These are phyloP conservation scores for Caenorhabditis afra DNA, from an alignment of 2,888 invertebrate species.

Conservation along the genomic window DNA sequence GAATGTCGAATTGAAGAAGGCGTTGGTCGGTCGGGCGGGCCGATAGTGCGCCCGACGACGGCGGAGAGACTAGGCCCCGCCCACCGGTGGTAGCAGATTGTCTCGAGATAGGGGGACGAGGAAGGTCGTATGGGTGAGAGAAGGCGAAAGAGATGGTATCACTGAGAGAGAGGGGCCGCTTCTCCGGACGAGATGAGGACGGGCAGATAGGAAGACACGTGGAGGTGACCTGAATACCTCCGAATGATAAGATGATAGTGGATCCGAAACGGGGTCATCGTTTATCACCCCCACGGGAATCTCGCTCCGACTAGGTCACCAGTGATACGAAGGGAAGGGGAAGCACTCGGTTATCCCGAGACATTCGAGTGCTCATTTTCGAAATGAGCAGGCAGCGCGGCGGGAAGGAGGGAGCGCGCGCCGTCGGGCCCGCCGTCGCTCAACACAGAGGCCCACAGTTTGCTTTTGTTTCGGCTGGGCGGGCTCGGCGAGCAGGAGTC, in stretches of 20 bases:
- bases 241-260: constrained; percentile 45
- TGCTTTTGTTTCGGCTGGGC: constrained; percentile 38
- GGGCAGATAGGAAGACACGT: constrained; percentile 27
- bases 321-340: neutral
- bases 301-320: neutral
- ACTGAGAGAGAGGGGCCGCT: constrained; percentile 2
- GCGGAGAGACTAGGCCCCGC: neutral
- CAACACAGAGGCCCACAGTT: constrained; percentile 25
- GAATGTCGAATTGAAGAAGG: constrained; percentile 28
- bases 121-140: constrained; percentile 36
- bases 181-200: neutral
- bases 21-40: constrained; percentile 17
- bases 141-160: constrained; percentile 14
- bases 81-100: constrained; percentile 15
- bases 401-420: constrained; percentile 1
- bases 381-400: constrained; percentile 28
- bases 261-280: constrained; percentile 8
- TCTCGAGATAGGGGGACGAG: constrained; percentile 31
- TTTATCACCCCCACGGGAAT: neutral
- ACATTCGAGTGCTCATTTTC: constrained; percentile 35
- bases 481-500: neutral
- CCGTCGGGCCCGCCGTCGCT: neutral
- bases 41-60: constrained; percentile 8
- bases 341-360: constrained; percentile 9
- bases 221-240: constrained; percentile 46